Percentiles rank a stretch among this genome's conserved stretches.
Evolutionary conservation across 2,888 invertebrate genomes (phyloP).

Genomic region (Mesorhabditis belari): DNA sequence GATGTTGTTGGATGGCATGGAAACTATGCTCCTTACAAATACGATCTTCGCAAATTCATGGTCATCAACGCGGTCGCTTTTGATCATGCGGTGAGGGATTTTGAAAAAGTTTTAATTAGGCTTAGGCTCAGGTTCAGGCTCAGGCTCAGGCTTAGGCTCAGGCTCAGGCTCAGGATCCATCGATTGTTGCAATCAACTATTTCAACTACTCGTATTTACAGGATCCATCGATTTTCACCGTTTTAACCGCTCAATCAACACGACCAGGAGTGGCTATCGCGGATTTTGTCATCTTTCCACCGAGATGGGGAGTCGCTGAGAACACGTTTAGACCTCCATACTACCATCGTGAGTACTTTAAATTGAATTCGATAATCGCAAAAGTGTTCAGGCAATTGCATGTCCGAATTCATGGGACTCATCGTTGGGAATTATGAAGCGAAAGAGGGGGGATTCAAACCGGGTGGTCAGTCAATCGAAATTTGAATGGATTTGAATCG

Average conservation of each 20-base stretch:
- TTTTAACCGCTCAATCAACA: slow-evolving; percentile 83
- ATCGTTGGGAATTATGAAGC: slow-evolving; percentile 90
- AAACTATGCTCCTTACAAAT: slow-evolving; percentile 94
- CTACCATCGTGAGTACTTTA: slow-evolving; percentile 69
- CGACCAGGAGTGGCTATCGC: slow-evolving; percentile 86
- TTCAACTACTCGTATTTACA: slow-evolving; percentile 55
- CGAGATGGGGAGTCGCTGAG: slow-evolving; percentile 75
- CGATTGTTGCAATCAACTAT: too few species aligned
- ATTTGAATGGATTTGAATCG: neutral
- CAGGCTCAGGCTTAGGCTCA: too few species aligned
- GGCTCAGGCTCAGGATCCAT: too few species aligned
- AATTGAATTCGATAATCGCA: slow-evolving; percentile 53
- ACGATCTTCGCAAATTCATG: slow-evolving; percentile 83
- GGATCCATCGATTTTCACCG: slow-evolving; percentile 98
- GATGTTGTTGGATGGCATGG: slow-evolving; percentile 99
- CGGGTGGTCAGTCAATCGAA: slow-evolving; percentile 32
- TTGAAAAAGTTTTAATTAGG: neutral
- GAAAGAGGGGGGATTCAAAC: slow-evolving; percentile 61
- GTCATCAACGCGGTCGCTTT: slow-evolving; percentile 90
- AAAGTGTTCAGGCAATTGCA: slow-evolving; percentile 98
- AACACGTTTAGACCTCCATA: slow-evolving; percentile 95
- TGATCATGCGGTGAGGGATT: slow-evolving; percentile 73
- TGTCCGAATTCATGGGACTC: slow-evolving; percentile 98
- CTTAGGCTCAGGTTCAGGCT: too few species aligned
- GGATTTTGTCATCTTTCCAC: slow-evolving; percentile 97